These are phyloP conservation scores for Micrasema minimum DNA, from an alignment of 1,140 invertebrate species.

Conservation along the genomic window DNA sequence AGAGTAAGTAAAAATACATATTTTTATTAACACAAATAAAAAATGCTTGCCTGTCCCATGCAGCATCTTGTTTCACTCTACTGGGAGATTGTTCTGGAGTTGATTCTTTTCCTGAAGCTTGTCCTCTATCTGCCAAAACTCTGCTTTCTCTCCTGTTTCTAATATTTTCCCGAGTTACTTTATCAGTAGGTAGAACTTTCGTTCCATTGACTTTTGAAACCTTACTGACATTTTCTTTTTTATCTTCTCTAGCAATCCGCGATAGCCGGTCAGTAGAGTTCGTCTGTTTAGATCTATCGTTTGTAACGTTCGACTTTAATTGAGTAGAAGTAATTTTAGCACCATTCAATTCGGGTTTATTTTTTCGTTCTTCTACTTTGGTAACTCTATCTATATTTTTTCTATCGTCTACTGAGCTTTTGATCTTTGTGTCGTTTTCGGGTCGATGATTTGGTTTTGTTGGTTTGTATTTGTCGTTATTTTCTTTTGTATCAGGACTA, in stretches of 20 bases:
- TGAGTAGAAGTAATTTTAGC: constrained; percentile 27
- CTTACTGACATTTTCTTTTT: constrained; percentile 57
- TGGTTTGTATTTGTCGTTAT: constrained; percentile 17
- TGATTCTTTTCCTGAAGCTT: constrained; percentile 71
- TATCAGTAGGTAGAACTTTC: constrained; percentile 57
- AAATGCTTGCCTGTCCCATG: constrained; percentile 49
- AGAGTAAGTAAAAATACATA: too few species aligned
- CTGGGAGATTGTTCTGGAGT: constrained; percentile 67
- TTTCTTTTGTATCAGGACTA: constrained; percentile 18
- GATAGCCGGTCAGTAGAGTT: constrained; percentile 55
- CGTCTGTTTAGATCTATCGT: constrained; percentile 47
- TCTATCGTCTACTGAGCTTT: constrained; percentile 1
- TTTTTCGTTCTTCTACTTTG: too few species aligned
- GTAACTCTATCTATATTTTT: constrained; percentile 34
- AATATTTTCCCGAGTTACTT: constrained; percentile 55
- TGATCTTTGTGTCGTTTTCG: constrained; percentile 9
- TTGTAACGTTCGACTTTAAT: constrained; percentile 46
- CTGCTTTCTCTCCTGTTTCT: constrained; percentile 55
- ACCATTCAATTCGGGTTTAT: constrained; percentile 35
- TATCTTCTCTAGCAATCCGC: constrained; percentile 58
- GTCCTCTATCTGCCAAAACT: constrained; percentile 61
- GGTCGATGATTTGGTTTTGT: constrained; percentile 27
- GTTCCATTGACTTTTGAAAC: constrained; percentile 56
- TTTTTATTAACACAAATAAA: too few species aligned
- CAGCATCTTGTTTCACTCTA: constrained; percentile 56